These are phyloP conservation scores for Zaprionus gabonicus DNA, from an alignment of 1,140 invertebrate species.

Conservation along the genomic window DNA sequence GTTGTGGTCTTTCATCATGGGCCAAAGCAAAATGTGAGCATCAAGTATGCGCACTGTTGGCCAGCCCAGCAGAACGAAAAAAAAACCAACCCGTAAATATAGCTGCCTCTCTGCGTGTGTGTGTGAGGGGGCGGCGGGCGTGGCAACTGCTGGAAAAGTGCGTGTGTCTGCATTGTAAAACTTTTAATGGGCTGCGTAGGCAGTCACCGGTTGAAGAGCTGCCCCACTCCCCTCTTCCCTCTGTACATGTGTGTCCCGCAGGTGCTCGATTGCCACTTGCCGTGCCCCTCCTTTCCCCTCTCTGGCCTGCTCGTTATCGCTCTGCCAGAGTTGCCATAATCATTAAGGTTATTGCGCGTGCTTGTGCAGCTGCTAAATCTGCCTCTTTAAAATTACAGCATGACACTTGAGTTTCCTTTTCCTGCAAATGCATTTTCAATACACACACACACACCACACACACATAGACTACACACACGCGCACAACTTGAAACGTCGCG, in stretches of 20 bases:
- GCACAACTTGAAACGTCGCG: conserved; percentile 48
- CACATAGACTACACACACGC: conserved; percentile 6
- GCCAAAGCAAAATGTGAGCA: conserved; percentile 18
- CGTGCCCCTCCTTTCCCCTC: background rate
- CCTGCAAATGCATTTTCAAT: conserved; percentile 75
- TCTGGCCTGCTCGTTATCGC: conserved; percentile 29
- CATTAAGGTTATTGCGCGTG: conserved; percentile 75
- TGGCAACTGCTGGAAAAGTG: conserved; percentile 58
- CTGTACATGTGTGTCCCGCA: conserved; percentile 67
- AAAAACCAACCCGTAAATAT: conserved; percentile 16
- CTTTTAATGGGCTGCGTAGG: conserved; percentile 69
- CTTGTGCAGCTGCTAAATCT: conserved; percentile 43
- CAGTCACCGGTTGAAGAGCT: conserved; percentile 6
- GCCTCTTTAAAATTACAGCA: conserved; percentile 44
- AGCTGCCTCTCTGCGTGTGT: conserved; percentile 34
- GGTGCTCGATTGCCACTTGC: conserved; percentile 42
- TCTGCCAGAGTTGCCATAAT: conserved; percentile 69
- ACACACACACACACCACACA: conserved; percentile 53
- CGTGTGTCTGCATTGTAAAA: conserved; percentile 83
- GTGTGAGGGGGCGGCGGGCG: conserved; percentile 13
- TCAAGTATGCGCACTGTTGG: conserved; percentile 80
- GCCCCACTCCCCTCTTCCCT: no score
- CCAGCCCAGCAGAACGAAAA: conserved; percentile 40
- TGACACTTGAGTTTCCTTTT: conserved; percentile 27
- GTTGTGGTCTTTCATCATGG: conserved; percentile 78